Evolutionary conservation across 2,797 vertebrate species (phyloP).

Genomic region (Pempheris klunzingeri): DNA sequence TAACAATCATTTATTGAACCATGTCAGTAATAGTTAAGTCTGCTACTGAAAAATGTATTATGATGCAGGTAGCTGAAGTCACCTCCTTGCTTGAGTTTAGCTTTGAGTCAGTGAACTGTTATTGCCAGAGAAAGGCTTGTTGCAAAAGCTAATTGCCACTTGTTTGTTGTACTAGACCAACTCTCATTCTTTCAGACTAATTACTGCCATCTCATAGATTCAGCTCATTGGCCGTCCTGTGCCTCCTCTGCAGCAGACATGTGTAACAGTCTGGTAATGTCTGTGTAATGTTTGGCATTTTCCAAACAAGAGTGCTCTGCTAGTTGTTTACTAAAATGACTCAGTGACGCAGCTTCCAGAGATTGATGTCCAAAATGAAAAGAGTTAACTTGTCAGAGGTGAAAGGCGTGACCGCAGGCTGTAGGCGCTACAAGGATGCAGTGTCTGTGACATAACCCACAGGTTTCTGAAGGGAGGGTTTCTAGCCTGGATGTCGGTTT

Average conservation of each 20-base stretch:
- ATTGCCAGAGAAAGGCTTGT: conserved; percentile 22
- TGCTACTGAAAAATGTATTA: conserved; percentile 4
- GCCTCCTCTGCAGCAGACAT: conserved; percentile 61
- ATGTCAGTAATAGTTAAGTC: neutral
- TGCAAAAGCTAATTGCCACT: conserved; percentile 38
- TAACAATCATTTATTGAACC: conserved; percentile 17
- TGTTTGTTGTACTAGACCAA: conserved; percentile 46
- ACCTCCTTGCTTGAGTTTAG: conserved; percentile 1
- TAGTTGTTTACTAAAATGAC: conserved; percentile 67
- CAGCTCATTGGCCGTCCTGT: conserved; percentile 44
- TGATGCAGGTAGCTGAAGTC: neutral
- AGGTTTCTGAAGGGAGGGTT: conserved; percentile 31
- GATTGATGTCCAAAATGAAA: conserved; percentile 60
- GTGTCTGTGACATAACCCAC: conserved; percentile 56
- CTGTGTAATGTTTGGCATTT: conserved; percentile 70
- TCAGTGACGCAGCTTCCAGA: conserved; percentile 43
- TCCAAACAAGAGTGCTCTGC: conserved; percentile 55
- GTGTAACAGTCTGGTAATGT: conserved; percentile 75
- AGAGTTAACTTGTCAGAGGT: conserved; percentile 57
- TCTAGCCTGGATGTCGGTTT: conserved; percentile 29
- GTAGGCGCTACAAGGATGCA: conserved; percentile 30
- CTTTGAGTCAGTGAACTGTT: neutral
- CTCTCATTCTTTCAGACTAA: conserved; percentile 53
- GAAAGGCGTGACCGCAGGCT: conserved; percentile 46
- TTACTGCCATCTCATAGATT: conserved; percentile 52